Base-by-base conservation (phyloP, 1,140 invertebrate species). In the Aricia agestis region DNA sequence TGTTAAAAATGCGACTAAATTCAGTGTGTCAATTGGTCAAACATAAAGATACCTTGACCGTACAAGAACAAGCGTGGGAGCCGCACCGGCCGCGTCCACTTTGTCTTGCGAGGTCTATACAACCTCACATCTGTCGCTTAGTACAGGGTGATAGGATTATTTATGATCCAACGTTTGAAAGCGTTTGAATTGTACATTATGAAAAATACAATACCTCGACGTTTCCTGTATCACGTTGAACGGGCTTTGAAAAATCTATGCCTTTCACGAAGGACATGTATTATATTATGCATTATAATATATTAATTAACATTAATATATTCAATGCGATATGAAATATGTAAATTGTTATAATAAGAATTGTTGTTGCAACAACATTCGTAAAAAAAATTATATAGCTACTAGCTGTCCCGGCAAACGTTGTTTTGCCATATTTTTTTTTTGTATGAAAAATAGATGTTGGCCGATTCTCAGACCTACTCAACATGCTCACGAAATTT, bases 81-180 rank as follows among this genome's bases (percentile, higher is more conserved):
- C 10, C 9, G 42, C 57, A 72, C 57, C 18, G 69, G 36, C 32
- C 65, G 71, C 31, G 59, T 72, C 68, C 68, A 69, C 68, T 69
- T 69, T 69, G 68, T 69, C 58, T 69, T 69, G 58, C 59, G 31
- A 45, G 66, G 58, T 41, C 36, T 57, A 61, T 59, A 59, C 57
- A 59, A 36, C 45, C 59, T 31, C 10, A 36, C 58, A 59, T 61
- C 58, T 61, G 58, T 69, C 32, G 57, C 59, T 69, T 69, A 69
- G 61, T 69, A 69, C 68, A 63, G 59, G 68, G 68, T 69, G 58
- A 69, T 69, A 69, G 68, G 68, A 69, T 69, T 69, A 69, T 69
- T 69, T 69, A 69, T 69, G 68, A 69, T 69, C 58, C 67, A 52
- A 67, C 18, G 61, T 72, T 69, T 10, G 36, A 66, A 72, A 31